Percentiles rank a stretch among this genome's conserved stretches.
Evolutionary conservation across 2,113 vertebrate genomes (phyloP).

Genomic region (Tupaia tana): DNA sequence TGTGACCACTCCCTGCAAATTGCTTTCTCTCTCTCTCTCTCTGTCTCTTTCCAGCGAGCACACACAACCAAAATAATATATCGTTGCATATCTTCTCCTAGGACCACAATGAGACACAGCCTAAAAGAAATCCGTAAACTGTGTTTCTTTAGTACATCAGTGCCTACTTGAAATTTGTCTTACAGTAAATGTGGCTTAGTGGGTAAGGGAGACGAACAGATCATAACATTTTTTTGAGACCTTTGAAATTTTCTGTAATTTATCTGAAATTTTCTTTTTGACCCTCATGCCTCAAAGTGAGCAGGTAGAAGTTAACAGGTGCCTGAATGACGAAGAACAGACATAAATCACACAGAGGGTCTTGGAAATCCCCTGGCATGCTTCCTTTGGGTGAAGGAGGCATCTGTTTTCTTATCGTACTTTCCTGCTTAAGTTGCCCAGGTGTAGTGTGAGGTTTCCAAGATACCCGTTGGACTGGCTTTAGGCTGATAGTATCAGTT

Average conservation of each 20-base stretch:
- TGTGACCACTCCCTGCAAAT: too few relatives aligned
- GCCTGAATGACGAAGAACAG: not conserved
- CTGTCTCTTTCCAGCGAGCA: too few relatives aligned
- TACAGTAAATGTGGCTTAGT: not conserved
- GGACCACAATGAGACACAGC: not conserved
- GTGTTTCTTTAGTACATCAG: not conserved
- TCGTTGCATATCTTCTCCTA: not conserved
- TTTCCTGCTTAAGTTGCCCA: constrained; percentile 38
- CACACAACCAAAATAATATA: not conserved
- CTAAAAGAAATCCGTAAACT: not conserved
- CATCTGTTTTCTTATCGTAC: constrained; percentile 10
- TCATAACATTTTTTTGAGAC: not conserved
- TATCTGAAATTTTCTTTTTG: constrained; percentile 15
- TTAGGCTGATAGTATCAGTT: constrained; percentile 56
- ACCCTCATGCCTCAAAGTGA: not conserved
- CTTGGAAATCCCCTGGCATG: not conserved
- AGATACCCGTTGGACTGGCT: constrained; percentile 69
- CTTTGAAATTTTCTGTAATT: not conserved
- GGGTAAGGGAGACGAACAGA: not conserved
- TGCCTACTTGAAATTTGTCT: not conserved
- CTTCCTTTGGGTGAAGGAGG: not conserved
- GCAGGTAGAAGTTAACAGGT: not conserved
- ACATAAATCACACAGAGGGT: not conserved
- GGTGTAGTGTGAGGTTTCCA: constrained; percentile 36
- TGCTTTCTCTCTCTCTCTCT: too few relatives aligned